These are phyloP conservation scores for Metalampra italica DNA, from an alignment of 2,888 invertebrate genomes.

Conservation along the genomic window DNA sequence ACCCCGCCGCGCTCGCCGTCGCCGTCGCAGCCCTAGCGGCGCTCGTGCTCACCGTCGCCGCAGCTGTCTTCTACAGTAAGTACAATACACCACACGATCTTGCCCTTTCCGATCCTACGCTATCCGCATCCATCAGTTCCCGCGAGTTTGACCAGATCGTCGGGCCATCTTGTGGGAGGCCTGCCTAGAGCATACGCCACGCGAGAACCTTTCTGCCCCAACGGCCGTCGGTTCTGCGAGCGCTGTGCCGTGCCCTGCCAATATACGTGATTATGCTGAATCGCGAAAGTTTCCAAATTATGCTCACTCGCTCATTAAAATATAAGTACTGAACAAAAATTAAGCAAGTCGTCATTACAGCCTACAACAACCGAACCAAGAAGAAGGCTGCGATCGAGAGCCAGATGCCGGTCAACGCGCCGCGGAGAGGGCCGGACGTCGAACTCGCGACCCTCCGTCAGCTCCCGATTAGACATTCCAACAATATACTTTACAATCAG, in stretches of 20 bases:
- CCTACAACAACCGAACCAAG: conserved; percentile 81
- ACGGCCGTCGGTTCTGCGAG: no score
- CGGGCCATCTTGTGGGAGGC: no score
- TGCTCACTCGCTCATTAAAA: no score
- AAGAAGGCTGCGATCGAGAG: conserved; percentile 82
- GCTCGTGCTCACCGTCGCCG: conserved; percentile 41
- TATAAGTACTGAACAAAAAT: no score
- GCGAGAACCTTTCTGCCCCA: no score
- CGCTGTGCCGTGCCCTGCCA: no score
- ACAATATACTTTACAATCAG: conserved; percentile 88
- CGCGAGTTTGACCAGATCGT: no score
- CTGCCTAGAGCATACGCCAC: no score
- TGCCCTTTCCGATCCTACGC: no score
- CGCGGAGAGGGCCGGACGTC: conserved; percentile 82
- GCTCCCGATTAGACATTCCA: conserved; percentile 90
- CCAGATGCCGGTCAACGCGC: conserved; percentile 58
- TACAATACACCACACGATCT: not conserved
- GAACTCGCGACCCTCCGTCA: conserved; percentile 93
- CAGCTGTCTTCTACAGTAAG: conserved; percentile 50
- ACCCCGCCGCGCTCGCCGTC: conserved; percentile 80
- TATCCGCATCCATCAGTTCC: no score
- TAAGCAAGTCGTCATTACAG: conserved; percentile 54
- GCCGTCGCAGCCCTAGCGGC: conserved; percentile 77
- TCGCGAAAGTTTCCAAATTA: no score
- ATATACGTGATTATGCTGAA: no score